Percentiles rank a stretch among this genome's conserved stretches.
phyloP scores from a whole-genome alignment of 2,113 vertebrate genomes.

The Nothobranchius furzeri region DNA sequence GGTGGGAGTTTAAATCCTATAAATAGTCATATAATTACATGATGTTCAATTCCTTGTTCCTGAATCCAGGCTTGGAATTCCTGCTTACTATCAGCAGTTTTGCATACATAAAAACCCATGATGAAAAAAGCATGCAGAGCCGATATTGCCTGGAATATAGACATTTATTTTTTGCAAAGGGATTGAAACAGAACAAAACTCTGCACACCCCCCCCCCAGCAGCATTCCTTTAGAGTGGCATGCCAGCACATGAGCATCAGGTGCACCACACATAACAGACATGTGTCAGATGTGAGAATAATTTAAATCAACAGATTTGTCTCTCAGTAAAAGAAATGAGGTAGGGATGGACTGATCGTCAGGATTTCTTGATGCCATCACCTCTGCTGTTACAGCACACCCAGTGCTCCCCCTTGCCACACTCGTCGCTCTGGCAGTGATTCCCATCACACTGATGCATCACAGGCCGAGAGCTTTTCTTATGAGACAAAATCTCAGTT shows the following conservation, averaged over 20 bases:
- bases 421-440: slow-evolving; percentile 5
- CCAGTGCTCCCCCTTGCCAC: slow-evolving; percentile 11
- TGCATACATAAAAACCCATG: too few species aligned
- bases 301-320: slow-evolving; percentile 19
- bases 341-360: neutral
- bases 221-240: slow-evolving; percentile 56
- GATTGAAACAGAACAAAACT: too few species aligned
- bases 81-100: neutral
- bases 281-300: slow-evolving; percentile 22
- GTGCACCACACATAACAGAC: slow-evolving; percentile 9
- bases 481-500: slow-evolving; percentile 25
- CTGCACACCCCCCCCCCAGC: neutral
- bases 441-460: slow-evolving; percentile 19
- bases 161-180: too few species aligned
- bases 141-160: too few species aligned
- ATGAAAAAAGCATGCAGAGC: too few species aligned
- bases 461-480: slow-evolving; percentile 20
- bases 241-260: slow-evolving; percentile 48
- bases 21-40: too few species aligned
- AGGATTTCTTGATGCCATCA: slow-evolving; percentile 33
- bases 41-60: too few species aligned
- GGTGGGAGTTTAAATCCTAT: too few species aligned
- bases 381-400: slow-evolving; percentile 11
- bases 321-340: neutral
- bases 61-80: neutral